phyloP scores from a whole-genome alignment of 2,797 vertebrate genomes.

The Pseudochaenichthys georgianus region DNA sequence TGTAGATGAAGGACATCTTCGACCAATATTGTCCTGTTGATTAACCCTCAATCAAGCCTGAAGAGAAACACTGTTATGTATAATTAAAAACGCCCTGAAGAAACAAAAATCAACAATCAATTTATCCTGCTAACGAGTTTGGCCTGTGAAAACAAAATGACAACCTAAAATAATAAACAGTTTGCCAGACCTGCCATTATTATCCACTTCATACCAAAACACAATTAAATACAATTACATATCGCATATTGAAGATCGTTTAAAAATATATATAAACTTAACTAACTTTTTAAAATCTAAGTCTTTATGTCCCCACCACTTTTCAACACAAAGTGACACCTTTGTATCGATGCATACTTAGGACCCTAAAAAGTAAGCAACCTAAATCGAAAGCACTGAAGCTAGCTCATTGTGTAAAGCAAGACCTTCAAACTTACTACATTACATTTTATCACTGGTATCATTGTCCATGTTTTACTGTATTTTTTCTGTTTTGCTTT shows the following conservation, averaged over 20 bases:
- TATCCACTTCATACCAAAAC: background rate
- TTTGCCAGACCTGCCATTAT: too few relatives aligned
- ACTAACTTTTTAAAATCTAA: too few relatives aligned
- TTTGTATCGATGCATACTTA: too few relatives aligned
- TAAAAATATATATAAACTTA: too few relatives aligned
- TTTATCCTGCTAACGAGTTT: background rate
- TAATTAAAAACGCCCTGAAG: background rate
- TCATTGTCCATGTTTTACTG: too few relatives aligned
- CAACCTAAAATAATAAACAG: background rate
- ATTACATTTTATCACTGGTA: background rate
- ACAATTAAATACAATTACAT: background rate
- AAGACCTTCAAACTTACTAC: background rate
- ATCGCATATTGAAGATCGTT: too few relatives aligned
- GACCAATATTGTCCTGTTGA: background rate
- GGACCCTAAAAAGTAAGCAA: too few relatives aligned
- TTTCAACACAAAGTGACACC: too few relatives aligned
- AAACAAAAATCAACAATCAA: background rate
- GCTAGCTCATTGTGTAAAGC: background rate
- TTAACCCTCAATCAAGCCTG: background rate
- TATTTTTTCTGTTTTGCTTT: too few relatives aligned
- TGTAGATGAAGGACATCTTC: background rate
- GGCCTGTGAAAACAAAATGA: background rate
- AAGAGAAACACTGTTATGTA: background rate
- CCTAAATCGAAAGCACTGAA: background rate
- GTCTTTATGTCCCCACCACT: too few relatives aligned